These are phyloP conservation scores for Peromyscus maniculatus DNA, from an alignment of 2,113 vertebrate species.

Conservation along the genomic window DNA sequence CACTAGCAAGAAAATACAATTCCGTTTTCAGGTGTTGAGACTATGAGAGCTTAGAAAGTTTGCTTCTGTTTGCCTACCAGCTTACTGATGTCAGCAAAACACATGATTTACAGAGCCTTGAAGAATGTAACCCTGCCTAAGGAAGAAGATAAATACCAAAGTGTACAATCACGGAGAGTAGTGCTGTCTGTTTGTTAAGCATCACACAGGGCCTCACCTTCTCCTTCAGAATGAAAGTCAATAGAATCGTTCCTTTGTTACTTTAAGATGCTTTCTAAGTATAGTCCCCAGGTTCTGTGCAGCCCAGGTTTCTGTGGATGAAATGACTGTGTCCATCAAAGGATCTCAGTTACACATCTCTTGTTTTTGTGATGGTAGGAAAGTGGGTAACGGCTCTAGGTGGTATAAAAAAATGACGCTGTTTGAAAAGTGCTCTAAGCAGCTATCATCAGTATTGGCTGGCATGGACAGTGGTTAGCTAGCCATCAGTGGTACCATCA, in stretches of 20 bases:
- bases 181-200: constrained; percentile 1
- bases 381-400: constrained; percentile 10
- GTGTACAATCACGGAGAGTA: constrained; percentile 76
- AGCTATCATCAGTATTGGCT: not conserved
- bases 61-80: not conserved
- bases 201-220: constrained; percentile 26
- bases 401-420: constrained; percentile 4
- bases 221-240: constrained; percentile 58
- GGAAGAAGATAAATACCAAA: constrained; percentile 80
- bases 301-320: constrained; percentile 49
- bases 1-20: not conserved
- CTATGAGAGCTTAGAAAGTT: not conserved
- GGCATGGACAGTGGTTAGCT: constrained; percentile 46
- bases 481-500: not conserved
- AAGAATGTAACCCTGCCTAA: constrained; percentile 81
- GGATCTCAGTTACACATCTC: constrained; percentile 38
- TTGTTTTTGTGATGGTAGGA: constrained; percentile 37
- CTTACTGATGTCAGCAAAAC: not conserved
- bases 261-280: constrained; percentile 27
- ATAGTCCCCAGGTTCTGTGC: not conserved
- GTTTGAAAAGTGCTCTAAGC: constrained; percentile 52
- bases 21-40: not conserved
- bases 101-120: constrained; percentile 80
- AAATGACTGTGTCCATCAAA: constrained; percentile 48
- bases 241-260: not conserved